Evolutionary conservation across 1,140 invertebrate genomes (phyloP).

Genomic region (Microplitis demolitor): DNA sequence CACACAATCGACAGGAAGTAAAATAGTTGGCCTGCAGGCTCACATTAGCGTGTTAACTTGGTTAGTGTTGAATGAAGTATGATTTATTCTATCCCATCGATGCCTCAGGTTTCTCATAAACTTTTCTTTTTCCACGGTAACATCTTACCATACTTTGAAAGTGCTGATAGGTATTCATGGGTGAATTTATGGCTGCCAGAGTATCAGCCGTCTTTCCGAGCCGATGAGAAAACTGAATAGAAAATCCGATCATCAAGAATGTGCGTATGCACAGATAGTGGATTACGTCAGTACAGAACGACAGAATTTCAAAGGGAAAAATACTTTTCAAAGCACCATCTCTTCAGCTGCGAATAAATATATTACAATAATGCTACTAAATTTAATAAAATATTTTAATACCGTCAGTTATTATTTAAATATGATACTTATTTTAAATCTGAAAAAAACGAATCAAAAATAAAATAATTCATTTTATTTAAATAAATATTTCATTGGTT

Average conservation of each 20-base stretch:
- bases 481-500: no score
- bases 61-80: conserved; percentile 76
- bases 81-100: conserved; percentile 35
- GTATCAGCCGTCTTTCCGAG: conserved; percentile 84
- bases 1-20: conserved; percentile 24
- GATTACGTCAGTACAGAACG: conserved; percentile 90
- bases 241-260: conserved; percentile 93
- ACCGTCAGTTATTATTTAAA: no score
- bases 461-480: no score
- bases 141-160: conserved; percentile 4
- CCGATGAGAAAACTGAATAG: conserved; percentile 70
- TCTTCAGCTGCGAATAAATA: no score
- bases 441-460: no score
- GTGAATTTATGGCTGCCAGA: conserved; percentile 88
- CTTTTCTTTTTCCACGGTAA: conserved; percentile 33
- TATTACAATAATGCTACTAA: no score
- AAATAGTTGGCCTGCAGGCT: conserved; percentile 32
- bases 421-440: no score
- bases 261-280: conserved; percentile 92
- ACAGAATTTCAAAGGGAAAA: conserved; percentile 68
- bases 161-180: conserved; percentile 80
- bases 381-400: no score
- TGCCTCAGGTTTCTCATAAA: not conserved
- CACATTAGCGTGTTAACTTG: conserved; percentile 62
- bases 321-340: not conserved